Evolutionary conservation across 2,888 invertebrate species (phyloP).

Genomic region (Lasioglossum marginatum): DNA sequence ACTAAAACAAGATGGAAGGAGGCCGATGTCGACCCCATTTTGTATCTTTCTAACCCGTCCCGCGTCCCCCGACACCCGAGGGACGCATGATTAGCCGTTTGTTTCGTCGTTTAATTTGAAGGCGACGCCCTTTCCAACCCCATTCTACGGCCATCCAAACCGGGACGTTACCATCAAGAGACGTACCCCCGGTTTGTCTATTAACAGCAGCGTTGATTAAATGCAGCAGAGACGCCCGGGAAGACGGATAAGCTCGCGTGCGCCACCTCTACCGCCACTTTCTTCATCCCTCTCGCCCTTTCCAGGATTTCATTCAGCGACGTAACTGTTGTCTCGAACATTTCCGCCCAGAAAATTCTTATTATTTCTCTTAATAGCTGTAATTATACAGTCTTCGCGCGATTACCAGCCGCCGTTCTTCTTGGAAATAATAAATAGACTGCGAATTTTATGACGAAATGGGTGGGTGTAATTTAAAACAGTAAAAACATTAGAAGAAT

Average conservation of each 20-base stretch:
- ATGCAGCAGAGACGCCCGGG: slow-evolving; percentile 69
- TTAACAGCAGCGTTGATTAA: slow-evolving; percentile 83
- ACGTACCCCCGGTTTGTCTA: slow-evolving; percentile 82
- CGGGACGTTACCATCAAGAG: slow-evolving; percentile 76
- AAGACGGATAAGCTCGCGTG: slow-evolving; percentile 76
- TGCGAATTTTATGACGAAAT: too few species aligned
- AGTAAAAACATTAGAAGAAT: too few species aligned
- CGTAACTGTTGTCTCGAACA: not conserved
- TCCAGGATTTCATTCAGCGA: not conserved
- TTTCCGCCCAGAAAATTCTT: not conserved
- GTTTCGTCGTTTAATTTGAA: slow-evolving; percentile 82
- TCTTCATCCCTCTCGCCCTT: not conserved
- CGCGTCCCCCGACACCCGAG: slow-evolving; percentile 47
- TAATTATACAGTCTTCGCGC: not conserved
- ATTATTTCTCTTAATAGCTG: not conserved
- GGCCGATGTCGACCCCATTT: slow-evolving; percentile 58
- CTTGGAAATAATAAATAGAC: not conserved
- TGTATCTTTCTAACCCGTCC: slow-evolving; percentile 53
- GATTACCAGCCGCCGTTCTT: not conserved
- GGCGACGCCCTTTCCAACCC: slow-evolving; percentile 68
- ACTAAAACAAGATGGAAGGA: slow-evolving; percentile 37
- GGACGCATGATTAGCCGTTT: slow-evolving; percentile 83
- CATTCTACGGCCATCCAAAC: not conserved
- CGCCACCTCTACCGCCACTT: slow-evolving; percentile 46
- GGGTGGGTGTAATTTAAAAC: too few species aligned